Conservation (phyloP, 1,140 invertebrate species). For the Planococcus citri region DNA sequence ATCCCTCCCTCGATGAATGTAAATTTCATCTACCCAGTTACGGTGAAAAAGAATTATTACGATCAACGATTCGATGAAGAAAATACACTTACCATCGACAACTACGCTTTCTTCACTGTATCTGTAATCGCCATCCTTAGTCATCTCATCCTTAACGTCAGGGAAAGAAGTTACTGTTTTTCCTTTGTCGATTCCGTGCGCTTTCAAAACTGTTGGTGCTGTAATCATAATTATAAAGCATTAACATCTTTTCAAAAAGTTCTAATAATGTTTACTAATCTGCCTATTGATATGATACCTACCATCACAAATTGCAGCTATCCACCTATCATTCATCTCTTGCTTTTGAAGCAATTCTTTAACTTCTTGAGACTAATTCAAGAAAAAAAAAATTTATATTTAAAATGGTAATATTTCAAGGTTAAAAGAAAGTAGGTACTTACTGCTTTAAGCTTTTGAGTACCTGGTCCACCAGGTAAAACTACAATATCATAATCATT, state of each 20-base stretch:
- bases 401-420: background rate
- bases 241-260: background rate
- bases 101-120: conserved; percentile 62
- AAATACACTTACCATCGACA: conserved; percentile 47
- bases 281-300: too few species aligned
- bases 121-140: conserved; percentile 43
- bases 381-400: conserved; percentile 24
- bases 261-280: too few species aligned
- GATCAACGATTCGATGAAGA: background rate
- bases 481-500: conserved; percentile 69
- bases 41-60: too few species aligned
- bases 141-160: conserved; percentile 45
- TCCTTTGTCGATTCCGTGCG: conserved; percentile 65
- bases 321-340: conserved; percentile 52
- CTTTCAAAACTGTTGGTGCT: conserved; percentile 73
- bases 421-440: background rate
- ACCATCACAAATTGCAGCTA: conserved; percentile 89
- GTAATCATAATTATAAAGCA: conserved; percentile 21
- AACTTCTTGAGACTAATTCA: conserved; percentile 52
- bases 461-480: conserved; percentile 78
- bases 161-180: conserved; percentile 85
- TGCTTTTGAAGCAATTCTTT: conserved; percentile 67
- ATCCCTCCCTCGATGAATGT: too few species aligned
- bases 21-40: too few species aligned
- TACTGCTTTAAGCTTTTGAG: conserved; percentile 59